phyloP scores from a whole-genome alignment of 2,797 vertebrate species.

The Silurus lanzhouensis region DNA sequence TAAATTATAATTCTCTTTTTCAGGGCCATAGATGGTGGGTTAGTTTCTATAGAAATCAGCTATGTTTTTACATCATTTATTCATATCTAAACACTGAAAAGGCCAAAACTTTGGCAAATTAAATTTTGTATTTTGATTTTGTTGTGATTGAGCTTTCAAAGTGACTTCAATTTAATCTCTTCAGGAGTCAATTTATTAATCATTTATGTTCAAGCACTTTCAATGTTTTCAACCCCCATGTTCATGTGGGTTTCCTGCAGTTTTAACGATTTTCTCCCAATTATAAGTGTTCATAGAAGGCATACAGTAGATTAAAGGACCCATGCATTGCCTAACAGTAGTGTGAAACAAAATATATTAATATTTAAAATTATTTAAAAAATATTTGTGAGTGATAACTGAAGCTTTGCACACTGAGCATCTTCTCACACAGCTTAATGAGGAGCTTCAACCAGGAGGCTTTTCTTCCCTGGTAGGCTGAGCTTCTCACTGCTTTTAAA shows the following conservation, averaged over 20 bases:
- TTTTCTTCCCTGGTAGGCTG: background rate
- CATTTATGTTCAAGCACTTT: background rate
- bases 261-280: background rate
- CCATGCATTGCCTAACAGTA: background rate
- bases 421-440: background rate
- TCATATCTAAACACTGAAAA: background rate
- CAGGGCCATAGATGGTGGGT: background rate
- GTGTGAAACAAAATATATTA: background rate
- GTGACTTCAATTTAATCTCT: background rate
- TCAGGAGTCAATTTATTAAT: background rate
- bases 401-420: background rate
- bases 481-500: background rate
- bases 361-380: background rate
- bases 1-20: background rate
- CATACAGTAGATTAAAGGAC: background rate
- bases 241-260: background rate
- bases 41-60: background rate
- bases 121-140: background rate
- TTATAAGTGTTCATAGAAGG: background rate
- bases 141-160: background rate
- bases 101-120: background rate
- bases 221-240: background rate
- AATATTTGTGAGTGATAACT: background rate
- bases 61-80: background rate
- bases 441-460: background rate